Base-by-base conservation (phyloP, 2,113 vertebrate species). In the Gallinago jamesoni region DNA sequence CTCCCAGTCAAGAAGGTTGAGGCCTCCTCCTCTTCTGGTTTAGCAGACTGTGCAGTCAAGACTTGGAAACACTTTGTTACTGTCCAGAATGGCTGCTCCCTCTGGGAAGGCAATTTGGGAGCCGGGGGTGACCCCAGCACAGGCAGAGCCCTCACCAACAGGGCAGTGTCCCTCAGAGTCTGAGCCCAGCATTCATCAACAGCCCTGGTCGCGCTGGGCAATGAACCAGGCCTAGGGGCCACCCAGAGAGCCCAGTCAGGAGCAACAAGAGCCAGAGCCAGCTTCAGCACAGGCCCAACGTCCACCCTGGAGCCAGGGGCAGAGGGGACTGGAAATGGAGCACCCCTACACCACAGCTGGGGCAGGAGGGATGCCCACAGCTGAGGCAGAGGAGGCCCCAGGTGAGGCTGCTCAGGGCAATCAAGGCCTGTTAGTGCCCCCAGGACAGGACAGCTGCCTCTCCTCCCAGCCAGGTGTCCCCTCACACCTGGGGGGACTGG, bases 141-240 rank as follows among this genome's bases (percentile, higher is more conserved):
- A 41, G 39, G 37, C 63, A 22, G 37, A 45, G 35, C 63, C 52
- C 53, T 43, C 81, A 33, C 6, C 7, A 10, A 4, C 18, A 35
- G 16, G 13, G 45, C 77, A 27, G 14, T 0, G 4, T 27, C 56
- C 57, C 31, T 30, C 70, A 21, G 39, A 35, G 27, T 1, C 25
- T 24, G 9, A 62, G n/a, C 41, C 27, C 45, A 6, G 28, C 1
- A 1, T 14, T 53, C 37, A 47, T 21, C 14, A 67, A 24, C 23
- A 69, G 63, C 12, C 8, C 6, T 8, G 20, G 6, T 10, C n/a
- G 8, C 0, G 2, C 14, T 0, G 0, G n/a, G 24, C 56, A n/a
- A 23, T 0, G 7, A 47, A 9, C 6, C 48, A 19, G 41, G 4
- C 2, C 27, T 14, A 14, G 31, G 5, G 25, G 16, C 37, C 55